A percentile compares a stretch with the other conserved stretches of the same genome.
Evolutionary conservation across 1,140 invertebrate species (phyloP).

Genomic region (Adelges cooleyi): DNA sequence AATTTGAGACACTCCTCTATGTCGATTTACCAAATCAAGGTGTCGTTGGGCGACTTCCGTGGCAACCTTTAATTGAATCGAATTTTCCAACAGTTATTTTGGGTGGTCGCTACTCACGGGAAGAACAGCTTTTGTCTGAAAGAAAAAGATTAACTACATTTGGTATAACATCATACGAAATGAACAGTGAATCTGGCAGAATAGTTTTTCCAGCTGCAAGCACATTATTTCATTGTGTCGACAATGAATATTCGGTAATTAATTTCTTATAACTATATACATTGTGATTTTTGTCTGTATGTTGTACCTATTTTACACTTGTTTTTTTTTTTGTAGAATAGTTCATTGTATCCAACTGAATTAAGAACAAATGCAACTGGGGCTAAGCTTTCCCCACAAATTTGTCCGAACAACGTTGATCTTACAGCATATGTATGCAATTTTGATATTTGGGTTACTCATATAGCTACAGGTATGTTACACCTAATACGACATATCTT

Average conservation of each 20-base stretch:
- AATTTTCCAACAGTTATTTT: conserved; percentile 52
- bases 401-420: conserved; percentile 77
- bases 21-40: conserved; percentile 56
- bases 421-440: conserved; percentile 82
- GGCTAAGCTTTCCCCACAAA: conserved; percentile 73
- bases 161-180: conserved; percentile 88
- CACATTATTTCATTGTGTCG: conserved; percentile 66
- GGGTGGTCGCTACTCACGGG: conserved; percentile 53
- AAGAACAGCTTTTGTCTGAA: conserved; percentile 83
- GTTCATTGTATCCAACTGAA: conserved; percentile 57
- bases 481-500: no score
- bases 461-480: conserved; percentile 53
- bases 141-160: conserved; percentile 77
- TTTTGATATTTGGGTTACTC: conserved; percentile 80
- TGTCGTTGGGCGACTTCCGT: conserved; percentile 42
- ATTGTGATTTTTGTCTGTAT: no score
- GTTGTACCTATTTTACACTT: background rate
- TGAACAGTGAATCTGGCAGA: conserved; percentile 64
- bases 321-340: conserved; percentile 42
- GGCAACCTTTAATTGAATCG: conserved; percentile 59
- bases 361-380: conserved; percentile 50
- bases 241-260: conserved; percentile 55
- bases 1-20: conserved; percentile 77
- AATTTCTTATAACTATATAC: background rate
- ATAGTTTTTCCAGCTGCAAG: conserved; percentile 84